Base-by-base conservation (phyloP, 1,140 invertebrate species). In the Spodoptera litura region DNA sequence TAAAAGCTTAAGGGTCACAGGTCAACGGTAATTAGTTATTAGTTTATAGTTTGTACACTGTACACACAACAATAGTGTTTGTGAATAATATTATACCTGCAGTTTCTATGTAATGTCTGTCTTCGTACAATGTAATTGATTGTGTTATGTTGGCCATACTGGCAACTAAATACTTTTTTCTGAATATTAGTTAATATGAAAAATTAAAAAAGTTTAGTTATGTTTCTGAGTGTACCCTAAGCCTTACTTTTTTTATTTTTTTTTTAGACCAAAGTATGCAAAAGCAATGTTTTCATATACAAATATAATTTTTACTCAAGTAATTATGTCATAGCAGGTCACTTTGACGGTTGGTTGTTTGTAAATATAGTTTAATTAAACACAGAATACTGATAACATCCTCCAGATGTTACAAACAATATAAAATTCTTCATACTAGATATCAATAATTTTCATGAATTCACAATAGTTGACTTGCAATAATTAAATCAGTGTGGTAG, bases 41-140 rank as follows among this genome's bases (percentile, higher is more conserved):
- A 62, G 59, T 62, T 62, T 62, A n/a, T 38, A 61, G 35, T 35
- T 35, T 27, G 31, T n/a, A 35, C 4, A 61, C 9, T 31, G 6
- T 61, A 38, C 59, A 10, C 12, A 8, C 59, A 61, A 61, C 6
- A 12, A 35, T 44, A n/a, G 3, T 44, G 59, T 62, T 62, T 62
- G 27, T 31, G n/a, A 62, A 62, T 56, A 56, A 20, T 38, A 62
- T 62, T 38, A 62, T 62, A 4, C 13, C 9, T n/a, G 31, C 31
- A 38, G 35, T 15, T 62, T n/a, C 35, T 62, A n/a, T 62, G 59
- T 38, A 62, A 38, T 62, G 59, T 44, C 12, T 62, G n/a, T 35
- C 4, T n/a, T 11, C 35, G 55, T 56, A n/a, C 12, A 61, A 61
- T 31, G 4, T n/a, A 44, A 62, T 31, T 31, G 59, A 44, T 62